These are phyloP conservation scores for Bos javanicus DNA, from an alignment of 2,113 vertebrate species.

Conservation along the genomic window DNA sequence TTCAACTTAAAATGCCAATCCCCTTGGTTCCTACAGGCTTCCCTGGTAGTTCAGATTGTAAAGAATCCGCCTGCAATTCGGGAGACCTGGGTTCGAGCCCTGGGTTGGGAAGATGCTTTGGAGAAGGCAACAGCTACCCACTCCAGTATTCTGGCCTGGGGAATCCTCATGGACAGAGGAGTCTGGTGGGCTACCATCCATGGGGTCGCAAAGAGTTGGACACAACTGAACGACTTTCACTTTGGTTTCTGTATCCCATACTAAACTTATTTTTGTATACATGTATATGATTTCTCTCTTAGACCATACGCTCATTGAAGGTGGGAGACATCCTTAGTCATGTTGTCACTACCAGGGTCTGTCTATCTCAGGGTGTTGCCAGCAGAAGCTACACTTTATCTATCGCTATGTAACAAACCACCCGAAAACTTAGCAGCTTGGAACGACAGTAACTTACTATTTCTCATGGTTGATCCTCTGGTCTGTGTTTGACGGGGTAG, in stretches of 20 bases:
- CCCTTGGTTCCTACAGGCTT: background rate
- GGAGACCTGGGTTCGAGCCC: background rate
- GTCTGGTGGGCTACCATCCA: background rate
- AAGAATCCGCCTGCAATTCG: fast-evolving
- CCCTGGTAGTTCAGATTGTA: background rate
- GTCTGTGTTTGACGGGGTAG: background rate
- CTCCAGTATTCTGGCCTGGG: background rate
- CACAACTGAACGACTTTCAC: background rate
- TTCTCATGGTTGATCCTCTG: background rate
- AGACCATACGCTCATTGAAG: background rate
- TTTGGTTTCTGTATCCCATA: too few relatives aligned
- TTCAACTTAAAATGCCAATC: background rate
- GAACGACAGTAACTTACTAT: background rate
- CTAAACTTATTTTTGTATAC: background rate
- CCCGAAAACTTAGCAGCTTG: background rate
- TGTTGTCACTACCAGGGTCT: background rate
- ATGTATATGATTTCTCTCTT: background rate
- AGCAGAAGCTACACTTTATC: background rate
- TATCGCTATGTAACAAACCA: background rate
- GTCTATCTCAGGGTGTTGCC: background rate
- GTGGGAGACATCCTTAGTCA: background rate
- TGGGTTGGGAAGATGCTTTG: background rate
- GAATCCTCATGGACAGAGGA: background rate
- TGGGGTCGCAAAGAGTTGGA: background rate
- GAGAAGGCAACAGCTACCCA: background rate